phyloP scores from a whole-genome alignment of 1,140 invertebrate genomes.

The Ceratina calcarata region DNA sequence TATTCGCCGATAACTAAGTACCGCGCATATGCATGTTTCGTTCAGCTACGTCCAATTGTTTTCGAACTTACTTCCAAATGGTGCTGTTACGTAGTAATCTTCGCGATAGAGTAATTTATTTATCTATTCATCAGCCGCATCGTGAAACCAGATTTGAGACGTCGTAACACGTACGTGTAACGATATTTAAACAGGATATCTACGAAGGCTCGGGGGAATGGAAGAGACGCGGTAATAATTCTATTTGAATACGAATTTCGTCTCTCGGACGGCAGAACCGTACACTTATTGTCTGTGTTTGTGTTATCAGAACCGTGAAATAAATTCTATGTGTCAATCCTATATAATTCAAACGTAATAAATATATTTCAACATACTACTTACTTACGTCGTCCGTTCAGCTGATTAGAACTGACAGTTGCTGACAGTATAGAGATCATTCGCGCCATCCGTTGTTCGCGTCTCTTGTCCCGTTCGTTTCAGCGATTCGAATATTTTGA shows the following conservation, averaged over 20 bases:
- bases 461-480: background rate
- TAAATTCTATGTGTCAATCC: conserved; percentile 57
- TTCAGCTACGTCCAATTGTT: background rate
- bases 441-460: too few species aligned
- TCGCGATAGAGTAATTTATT: background rate
- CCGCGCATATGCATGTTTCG: background rate
- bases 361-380: conserved; percentile 66
- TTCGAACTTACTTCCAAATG: conserved; percentile 1
- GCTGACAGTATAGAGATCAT: background rate
- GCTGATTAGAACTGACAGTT: background rate
- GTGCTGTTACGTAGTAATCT: background rate
- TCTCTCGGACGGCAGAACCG: conserved; percentile 33
- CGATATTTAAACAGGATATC: background rate
- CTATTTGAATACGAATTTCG: conserved; percentile 38
- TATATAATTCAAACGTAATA: conserved; percentile 61
- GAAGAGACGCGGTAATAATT: conserved; percentile 11
- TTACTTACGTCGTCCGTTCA: background rate
- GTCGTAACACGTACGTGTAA: background rate
- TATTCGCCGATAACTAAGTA: background rate
- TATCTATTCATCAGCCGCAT: background rate
- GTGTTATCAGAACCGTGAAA: conserved; percentile 42
- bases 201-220: background rate
- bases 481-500: conserved; percentile 48
- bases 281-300: conserved; percentile 56
- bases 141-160: background rate